phyloP scores from a whole-genome alignment of 2,797 vertebrate genomes.

The Pangasius larnaudii region DNA sequence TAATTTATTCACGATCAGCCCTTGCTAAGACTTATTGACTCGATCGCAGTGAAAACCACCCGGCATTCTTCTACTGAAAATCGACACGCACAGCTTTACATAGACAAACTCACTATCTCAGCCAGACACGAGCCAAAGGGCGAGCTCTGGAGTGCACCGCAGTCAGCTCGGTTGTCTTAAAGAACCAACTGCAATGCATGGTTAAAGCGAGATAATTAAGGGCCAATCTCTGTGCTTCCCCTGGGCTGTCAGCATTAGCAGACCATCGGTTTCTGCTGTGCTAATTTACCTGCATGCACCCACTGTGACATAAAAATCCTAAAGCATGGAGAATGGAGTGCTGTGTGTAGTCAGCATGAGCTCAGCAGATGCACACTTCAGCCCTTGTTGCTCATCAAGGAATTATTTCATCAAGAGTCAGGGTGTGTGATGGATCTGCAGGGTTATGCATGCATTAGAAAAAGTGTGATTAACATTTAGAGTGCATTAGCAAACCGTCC shows the following conservation, averaged over 20 bases:
- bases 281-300: conserved; percentile 48
- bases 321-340: not conserved
- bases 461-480: conserved; percentile 10
- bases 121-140: not conserved
- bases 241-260: conserved; percentile 45
- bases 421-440: not conserved
- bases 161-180: conserved; percentile 14
- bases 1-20: conserved; percentile 50
- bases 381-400: not conserved
- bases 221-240: conserved; percentile 10
- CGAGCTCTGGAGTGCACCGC: not conserved
- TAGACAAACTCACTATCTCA: not conserved
- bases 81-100: not conserved
- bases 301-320: conserved; percentile 32
- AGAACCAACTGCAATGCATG: conserved; percentile 30
- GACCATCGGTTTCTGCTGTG: conserved; percentile 23
- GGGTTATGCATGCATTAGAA: not conserved
- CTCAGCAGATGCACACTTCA: conserved; percentile 8
- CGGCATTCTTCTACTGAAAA: conserved; percentile 23
- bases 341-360: not conserved
- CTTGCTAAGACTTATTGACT: conserved; percentile 34
- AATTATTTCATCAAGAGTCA: not conserved
- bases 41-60: conserved; percentile 32
- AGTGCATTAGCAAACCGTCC: not conserved
- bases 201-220: conserved; percentile 55